Percentiles rank a stretch among this genome's conserved stretches.
Conservation (phyloP, 2,113 vertebrate genomes). For the Malurus cyaneus region DNA sequence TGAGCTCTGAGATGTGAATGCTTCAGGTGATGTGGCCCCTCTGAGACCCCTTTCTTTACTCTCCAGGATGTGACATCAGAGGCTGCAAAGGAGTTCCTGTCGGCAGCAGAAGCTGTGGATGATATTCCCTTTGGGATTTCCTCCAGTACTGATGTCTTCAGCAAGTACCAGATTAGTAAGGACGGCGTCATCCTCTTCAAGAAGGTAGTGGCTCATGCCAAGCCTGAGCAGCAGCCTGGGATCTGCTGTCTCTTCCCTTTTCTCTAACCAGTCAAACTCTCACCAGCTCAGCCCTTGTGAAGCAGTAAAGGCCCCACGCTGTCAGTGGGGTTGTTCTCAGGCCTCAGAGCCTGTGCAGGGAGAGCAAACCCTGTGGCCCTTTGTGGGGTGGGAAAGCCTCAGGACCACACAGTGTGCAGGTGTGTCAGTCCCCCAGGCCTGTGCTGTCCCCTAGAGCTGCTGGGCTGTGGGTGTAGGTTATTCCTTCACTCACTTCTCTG, state of each 20-base stretch:
- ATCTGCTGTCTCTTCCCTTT: not conserved
- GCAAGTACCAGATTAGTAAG: conserved; percentile 84
- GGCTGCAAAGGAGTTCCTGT: conserved; percentile 82
- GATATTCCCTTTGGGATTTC: conserved; percentile 91
- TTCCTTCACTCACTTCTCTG: not conserved
- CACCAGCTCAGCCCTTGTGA: fast-evolving
- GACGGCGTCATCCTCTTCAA: conserved; percentile 92
- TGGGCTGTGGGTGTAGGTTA: not conserved
- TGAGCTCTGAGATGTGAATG: not conserved
- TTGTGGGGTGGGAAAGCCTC: fast-evolving
- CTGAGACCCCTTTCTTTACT: not conserved
- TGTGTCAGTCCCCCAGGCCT: not conserved
- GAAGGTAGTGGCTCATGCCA: conserved; percentile 79
- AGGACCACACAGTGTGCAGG: too few relatives aligned
- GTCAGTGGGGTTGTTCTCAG: not conserved
- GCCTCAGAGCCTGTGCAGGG: not conserved
- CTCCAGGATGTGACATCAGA: conserved; percentile 81
- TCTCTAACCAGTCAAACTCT: not conserved
- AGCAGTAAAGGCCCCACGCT: not conserved
- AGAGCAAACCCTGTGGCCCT: not conserved
- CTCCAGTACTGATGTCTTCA: conserved; percentile 78
- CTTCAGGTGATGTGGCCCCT: not conserved
- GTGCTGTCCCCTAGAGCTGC: not conserved
- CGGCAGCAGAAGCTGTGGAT: conserved; percentile 87
- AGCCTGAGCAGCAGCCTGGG: fast-evolving